phyloP scores from a whole-genome alignment of 1,140 invertebrate genomes.

The Ips nitidus region DNA sequence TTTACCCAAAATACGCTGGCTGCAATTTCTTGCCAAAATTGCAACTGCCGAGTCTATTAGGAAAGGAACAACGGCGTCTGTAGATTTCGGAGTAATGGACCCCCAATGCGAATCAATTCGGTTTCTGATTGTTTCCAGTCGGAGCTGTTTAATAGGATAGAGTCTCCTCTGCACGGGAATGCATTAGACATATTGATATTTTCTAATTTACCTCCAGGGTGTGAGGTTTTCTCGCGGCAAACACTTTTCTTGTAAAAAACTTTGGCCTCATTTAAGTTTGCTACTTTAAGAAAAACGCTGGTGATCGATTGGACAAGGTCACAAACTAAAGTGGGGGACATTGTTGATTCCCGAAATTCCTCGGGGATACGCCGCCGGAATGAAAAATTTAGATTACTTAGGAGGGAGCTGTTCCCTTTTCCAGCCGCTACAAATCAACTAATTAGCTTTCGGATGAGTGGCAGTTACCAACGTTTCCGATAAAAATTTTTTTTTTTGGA shows the following conservation, averaged over 20 bases:
- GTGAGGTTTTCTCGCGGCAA: slow-evolving; percentile 6
- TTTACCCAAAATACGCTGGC: slow-evolving; percentile 42
- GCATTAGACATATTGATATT: slow-evolving; percentile 44
- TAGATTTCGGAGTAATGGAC: slow-evolving; percentile 50
- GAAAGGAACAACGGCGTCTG: slow-evolving; percentile 42
- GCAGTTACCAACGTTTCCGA: not conserved
- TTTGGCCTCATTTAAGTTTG: slow-evolving; percentile 36
- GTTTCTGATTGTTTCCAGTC: slow-evolving; percentile 51
- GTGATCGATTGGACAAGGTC: slow-evolving; percentile 36
- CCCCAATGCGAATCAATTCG: slow-evolving; percentile 52
- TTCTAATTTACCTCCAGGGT: not conserved
- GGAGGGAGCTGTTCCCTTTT: slow-evolving; percentile 48
- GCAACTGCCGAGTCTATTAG: slow-evolving; percentile 41
- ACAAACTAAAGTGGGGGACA: slow-evolving; percentile 27
- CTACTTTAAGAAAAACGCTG: slow-evolving; percentile 28
- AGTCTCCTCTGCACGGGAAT: slow-evolving; percentile 41
- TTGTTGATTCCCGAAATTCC: slow-evolving; percentile 34
- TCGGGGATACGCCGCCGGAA: slow-evolving; percentile 43
- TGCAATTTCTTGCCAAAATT: slow-evolving; percentile 45
- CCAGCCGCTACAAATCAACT: slow-evolving; percentile 53
- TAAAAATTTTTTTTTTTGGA: too few relatives aligned
- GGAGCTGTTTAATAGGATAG: slow-evolving; percentile 50
- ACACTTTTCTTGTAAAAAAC: slow-evolving; percentile 17
- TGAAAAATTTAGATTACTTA: slow-evolving; percentile 53
- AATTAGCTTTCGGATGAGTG: slow-evolving; percentile 47